A percentile compares a stretch with the other conserved stretches of the same genome.
Evolutionary conservation across 2,113 vertebrate genomes (phyloP).

Genomic region (Eublepharis macularius): DNA sequence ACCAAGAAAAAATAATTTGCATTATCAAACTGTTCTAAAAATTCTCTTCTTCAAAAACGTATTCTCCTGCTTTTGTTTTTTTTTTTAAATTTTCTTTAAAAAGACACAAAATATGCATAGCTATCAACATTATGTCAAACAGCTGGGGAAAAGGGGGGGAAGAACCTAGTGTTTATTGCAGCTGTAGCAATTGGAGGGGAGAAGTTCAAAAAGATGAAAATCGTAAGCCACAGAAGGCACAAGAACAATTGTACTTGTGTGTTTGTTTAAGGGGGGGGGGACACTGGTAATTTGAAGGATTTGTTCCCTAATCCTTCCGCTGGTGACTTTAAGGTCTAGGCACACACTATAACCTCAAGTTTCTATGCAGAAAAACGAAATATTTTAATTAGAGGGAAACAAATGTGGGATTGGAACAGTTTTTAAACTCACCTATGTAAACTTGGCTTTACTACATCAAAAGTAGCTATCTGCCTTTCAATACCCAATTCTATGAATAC

Average conservation of each 20-base stretch:
- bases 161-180: slow-evolving; percentile 84
- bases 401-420: slow-evolving; percentile 64
- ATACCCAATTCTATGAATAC: not conserved
- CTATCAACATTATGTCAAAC: slow-evolving; percentile 83
- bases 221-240: slow-evolving; percentile 85
- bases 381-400: slow-evolving; percentile 68
- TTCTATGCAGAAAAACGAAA: slow-evolving; percentile 81
- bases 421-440: slow-evolving; percentile 65
- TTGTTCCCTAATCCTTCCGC: slow-evolving; percentile 75
- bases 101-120: slow-evolving; percentile 89
- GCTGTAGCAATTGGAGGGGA: slow-evolving; percentile 68
- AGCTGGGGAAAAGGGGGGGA: slow-evolving; percentile 61
- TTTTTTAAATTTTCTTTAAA: slow-evolving; percentile 75
- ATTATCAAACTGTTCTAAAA: slow-evolving; percentile 88
- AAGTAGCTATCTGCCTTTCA: slow-evolving; percentile 65
- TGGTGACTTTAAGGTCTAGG: slow-evolving; percentile 89
- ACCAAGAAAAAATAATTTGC: slow-evolving; percentile 84
- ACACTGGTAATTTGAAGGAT: slow-evolving; percentile 82
- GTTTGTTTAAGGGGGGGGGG: too few species aligned
- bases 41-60: slow-evolving; percentile 85
- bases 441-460: slow-evolving; percentile 57
- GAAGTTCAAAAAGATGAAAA: slow-evolving; percentile 79
- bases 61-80: slow-evolving; percentile 80
- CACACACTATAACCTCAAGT: slow-evolving; percentile 83
- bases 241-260: slow-evolving; percentile 82